Evolutionary conservation across 2,888 invertebrate genomes (phyloP), one percentile per base, ranked within the genome.

Genomic region (Emesis furor): DNA sequence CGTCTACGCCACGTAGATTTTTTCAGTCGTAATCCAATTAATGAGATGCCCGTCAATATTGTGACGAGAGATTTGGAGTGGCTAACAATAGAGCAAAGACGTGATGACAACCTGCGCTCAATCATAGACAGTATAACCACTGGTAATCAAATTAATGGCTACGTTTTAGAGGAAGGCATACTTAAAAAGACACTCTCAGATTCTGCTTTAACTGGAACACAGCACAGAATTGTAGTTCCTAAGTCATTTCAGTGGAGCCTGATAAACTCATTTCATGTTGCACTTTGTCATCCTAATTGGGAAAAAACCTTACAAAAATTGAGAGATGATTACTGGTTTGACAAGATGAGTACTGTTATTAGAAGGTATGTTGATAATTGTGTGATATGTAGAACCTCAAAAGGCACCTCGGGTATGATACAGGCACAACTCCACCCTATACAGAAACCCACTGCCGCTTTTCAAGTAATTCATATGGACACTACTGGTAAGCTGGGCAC

Each of bases 181-280:
- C 55, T 79, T n/a, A 75, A 74, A 30, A 72, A 74, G 12, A 46
- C 80, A 77, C 3, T 67, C 2, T 17, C 55, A 30, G 82, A 84
- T 51, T 73, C 78, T 39, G 17, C 39, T 24, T 24, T 24, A 24
- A 17, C 24, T n/a, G 89, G 65, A 5, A 55, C 55, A 17, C 17
- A 55, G 4, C 14, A 17, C 17, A 4, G 32, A 35, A 85, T 39
- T 69, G 86, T 88, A 7, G 87, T 86, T 6, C 88, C 89, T 0
- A 84, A 73, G 32, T 82, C 88, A 6, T 90, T 89, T 55, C 89
- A 89, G 35, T 91, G 90, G 90, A 87, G 88, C 42, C 5, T 90
- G 0, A 90, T 89, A 7, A 90, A 90, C 73, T 69, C 85, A 0
- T 89, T 55, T 30, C 89, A 90, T n/a, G 76, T 75, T 0, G 59